Percentiles rank a stretch among this genome's conserved stretches.
Conservation (phyloP, 1,140 invertebrate genomes). For the Caenorhabditis briggsae region DNA sequence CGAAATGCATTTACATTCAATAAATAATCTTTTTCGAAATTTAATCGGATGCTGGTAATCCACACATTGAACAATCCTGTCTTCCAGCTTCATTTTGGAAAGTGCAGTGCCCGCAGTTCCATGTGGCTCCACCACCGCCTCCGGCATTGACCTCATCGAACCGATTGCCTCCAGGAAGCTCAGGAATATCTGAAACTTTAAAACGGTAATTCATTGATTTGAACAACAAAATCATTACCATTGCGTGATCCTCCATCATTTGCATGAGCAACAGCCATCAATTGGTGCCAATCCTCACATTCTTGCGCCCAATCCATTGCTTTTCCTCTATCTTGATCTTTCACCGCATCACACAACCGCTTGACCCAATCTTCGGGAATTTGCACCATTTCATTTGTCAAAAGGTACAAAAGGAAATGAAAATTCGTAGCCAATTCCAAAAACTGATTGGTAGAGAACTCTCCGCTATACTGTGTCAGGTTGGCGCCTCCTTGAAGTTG, state of each 20-base stretch:
- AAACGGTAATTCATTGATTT: background rate
- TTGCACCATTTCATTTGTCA: slow-evolving; percentile 72
- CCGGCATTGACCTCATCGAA: background rate
- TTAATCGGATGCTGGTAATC: slow-evolving; percentile 64
- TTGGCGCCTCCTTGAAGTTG: slow-evolving; percentile 67
- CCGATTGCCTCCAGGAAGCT: background rate
- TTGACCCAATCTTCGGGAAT: slow-evolving; percentile 71
- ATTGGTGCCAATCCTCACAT: slow-evolving; percentile 71
- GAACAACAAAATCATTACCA: background rate
- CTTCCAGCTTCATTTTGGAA: slow-evolving; percentile 70
- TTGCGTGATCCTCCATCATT: slow-evolving; percentile 31
- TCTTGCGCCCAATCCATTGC: slow-evolving; percentile 71
- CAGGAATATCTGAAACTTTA: slow-evolving; percentile 38
- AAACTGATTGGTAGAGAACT: slow-evolving; percentile 72
- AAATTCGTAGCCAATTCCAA: slow-evolving; percentile 74
- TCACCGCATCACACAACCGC: slow-evolving; percentile 64
- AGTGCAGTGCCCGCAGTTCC: slow-evolving; percentile 74
- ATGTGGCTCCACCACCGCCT: slow-evolving; percentile 32
- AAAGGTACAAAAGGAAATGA: slow-evolving; percentile 75
- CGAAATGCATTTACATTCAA: slow-evolving; percentile 2
- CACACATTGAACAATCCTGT: slow-evolving; percentile 72
- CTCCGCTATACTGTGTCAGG: slow-evolving; percentile 67
- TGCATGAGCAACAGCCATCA: slow-evolving; percentile 61
- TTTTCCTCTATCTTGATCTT: slow-evolving; percentile 62
- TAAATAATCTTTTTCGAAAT: background rate